Base-by-base conservation (phyloP, 1,140 invertebrate genomes). In the Thaumatotibia leucotreta region DNA sequence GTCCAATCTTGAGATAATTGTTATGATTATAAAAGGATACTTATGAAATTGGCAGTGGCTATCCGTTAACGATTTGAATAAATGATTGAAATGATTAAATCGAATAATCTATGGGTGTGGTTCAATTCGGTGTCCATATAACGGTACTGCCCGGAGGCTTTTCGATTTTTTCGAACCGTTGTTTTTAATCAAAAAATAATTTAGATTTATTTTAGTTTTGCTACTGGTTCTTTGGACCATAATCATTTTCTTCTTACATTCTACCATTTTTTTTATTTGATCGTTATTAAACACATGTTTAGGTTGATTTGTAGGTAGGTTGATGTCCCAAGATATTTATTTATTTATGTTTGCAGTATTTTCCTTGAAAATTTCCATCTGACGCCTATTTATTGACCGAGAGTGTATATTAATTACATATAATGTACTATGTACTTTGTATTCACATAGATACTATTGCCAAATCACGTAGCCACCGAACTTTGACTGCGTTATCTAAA, bases 401-500 rank as follows among this genome's bases (percentile, higher is more conserved):
- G n/a, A n/a, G n/a, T n/a, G n/a, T n/a, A n/a, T n/a, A n/a, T n/a
- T n/a, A n/a, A n/a, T n/a, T n/a, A n/a, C n/a, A n/a, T n/a, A n/a
- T n/a, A n/a, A n/a, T n/a, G n/a, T n/a, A n/a, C n/a, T n/a, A n/a
- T n/a, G n/a, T n/a, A n/a, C n/a, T n/a, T n/a, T n/a, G n/a, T n/a
- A n/a, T 33, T 2, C n/a, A 33, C 11, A 4, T 39, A 39, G 4
- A 29, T 29, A 29, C 3, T 39, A 39, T 39, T 39, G 35, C n/a
- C 35, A 39, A 14, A 39, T 39, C 35, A 4, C 6, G 11, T 14
- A 23, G 0, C 50, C 17, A 2, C 23, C 33, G 67, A 71, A 63
- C 69, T 74, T 65, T 65, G 35, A 68, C 72, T 69, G 54, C 6
- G 3, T 22, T 77, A 81, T 81, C 79, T 81, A 72, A 81, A 81